Evolutionary conservation across 1,140 invertebrate species (phyloP), one percentile per base, ranked within the genome.

Genomic region (Euglossa dilemma): DNA sequence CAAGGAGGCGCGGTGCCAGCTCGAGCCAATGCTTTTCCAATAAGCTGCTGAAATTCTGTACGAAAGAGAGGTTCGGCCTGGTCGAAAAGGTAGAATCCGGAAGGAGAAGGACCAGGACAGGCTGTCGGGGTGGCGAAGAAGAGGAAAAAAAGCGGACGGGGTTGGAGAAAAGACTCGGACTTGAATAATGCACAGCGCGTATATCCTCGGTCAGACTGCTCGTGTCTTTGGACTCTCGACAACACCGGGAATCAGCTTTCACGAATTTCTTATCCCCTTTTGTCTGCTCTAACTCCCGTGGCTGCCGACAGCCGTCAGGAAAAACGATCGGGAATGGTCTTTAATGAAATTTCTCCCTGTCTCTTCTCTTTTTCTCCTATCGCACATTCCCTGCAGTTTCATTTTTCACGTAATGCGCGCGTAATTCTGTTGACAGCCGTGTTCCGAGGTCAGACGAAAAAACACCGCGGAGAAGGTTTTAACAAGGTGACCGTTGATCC

Each of bases 171-270:
- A 80, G 71, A 57, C 47, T 76, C 50, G n/a, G 20, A 43, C n/a
- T 64, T 86, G 87, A 88, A 88, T 88, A 88, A 88, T 88, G 87
- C 83, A 88, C 52, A 16, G 56, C 83, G 79, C 86, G 83, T 83
- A 82, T 64, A 79, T 87, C 59, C 85, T 86, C 64, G 36, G 72
- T 56, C 36, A 54, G 61, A 84, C 78, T 81, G 50, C 23, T 57
- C 70, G 64, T 79, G 70, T 81, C 71, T 72, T 79, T 63, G 75
- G 70, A 78, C 79, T 85, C 72, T 79, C 83, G 83, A 85, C 82
- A 64, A 77, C 76, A 50, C 8, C n/a, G 25, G 50, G 83, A 87
- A 87, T 85, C 87, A 72, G 71, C 75, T 77, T 80, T 78, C 67
- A 74, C 76, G 80, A 81, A 88, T 87, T 88, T 66, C 80, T 81